A percentile compares a stretch with the other conserved stretches of the same genome.
These are phyloP conservation scores for Brachionus paranguensis DNA, from an alignment of 1,140 invertebrate genomes.

Conservation along the genomic window DNA sequence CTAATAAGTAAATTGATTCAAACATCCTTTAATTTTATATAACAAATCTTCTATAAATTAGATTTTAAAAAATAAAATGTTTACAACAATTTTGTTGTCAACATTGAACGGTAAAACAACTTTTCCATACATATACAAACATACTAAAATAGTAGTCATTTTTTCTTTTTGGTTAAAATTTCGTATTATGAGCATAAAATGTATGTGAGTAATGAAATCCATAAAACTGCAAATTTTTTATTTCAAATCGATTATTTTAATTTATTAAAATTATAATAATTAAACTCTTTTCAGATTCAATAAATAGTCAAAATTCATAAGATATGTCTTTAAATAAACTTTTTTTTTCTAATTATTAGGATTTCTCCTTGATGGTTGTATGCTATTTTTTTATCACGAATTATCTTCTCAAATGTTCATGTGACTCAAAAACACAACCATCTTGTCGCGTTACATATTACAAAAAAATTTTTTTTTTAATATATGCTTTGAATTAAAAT, in stretches of 20 bases:
- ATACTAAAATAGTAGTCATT: no score
- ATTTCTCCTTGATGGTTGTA: not conserved
- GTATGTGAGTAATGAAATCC: not conserved
- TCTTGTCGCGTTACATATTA: not conserved
- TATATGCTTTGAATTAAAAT: not conserved
- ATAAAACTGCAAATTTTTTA: not conserved
- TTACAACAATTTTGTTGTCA: no score
- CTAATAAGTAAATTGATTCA: no score
- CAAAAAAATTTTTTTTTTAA: not conserved
- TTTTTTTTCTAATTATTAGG: not conserved
- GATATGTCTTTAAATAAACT: not conserved
- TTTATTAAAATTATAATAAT: not conserved
- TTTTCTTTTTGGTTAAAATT: not conserved
- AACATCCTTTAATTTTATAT: no score
- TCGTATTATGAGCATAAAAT: not conserved
- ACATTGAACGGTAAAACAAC: no score
- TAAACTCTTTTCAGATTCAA: not conserved
- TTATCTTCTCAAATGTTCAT: not conserved
- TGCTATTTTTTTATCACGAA: not conserved
- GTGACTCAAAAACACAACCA: slow-evolving; percentile 3
- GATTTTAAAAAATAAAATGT: no score
- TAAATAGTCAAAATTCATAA: not conserved
- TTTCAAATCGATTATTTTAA: not conserved
- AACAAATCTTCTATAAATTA: no score
- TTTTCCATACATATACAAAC: no score